Conservation (phyloP, 2,113 vertebrate genomes). For the Hemicordylus capensis region DNA sequence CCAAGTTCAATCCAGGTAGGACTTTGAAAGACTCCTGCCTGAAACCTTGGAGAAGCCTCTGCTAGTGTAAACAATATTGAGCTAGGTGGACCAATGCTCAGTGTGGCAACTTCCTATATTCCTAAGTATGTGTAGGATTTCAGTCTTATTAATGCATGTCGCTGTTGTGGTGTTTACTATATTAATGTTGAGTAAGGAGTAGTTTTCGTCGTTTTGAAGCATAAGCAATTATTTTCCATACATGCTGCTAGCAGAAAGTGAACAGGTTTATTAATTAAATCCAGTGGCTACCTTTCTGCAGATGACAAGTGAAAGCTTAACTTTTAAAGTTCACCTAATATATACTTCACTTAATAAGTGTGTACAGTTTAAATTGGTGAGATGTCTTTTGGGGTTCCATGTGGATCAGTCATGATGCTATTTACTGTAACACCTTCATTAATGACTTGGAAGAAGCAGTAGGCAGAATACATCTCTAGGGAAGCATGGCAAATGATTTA, state of each 20-base stretch:
- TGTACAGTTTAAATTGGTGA: background rate
- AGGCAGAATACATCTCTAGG: background rate
- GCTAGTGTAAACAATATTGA: too few relatives aligned
- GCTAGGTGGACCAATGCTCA: too few relatives aligned
- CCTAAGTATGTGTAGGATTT: background rate
- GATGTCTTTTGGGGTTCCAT: background rate
- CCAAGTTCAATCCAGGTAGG: too few relatives aligned
- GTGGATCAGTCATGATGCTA: background rate
- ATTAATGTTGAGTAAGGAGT: background rate
- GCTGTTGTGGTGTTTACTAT: background rate
- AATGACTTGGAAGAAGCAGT: conserved; percentile 7
- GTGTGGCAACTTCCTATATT: background rate
- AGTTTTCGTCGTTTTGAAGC: background rate
- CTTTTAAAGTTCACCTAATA: background rate
- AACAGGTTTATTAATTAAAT: background rate
- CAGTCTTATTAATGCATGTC: background rate
- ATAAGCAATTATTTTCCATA: background rate
- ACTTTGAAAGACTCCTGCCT: too few relatives aligned
- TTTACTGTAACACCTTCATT: conserved; percentile 7
- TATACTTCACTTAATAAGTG: background rate
- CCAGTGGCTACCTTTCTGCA: background rate
- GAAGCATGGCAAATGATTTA: background rate
- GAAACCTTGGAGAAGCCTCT: too few relatives aligned
- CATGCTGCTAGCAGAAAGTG: background rate
- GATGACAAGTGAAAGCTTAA: background rate